Base-by-base conservation (phyloP, 2,888 invertebrate species). In the Syrphus vitripennis region DNA sequence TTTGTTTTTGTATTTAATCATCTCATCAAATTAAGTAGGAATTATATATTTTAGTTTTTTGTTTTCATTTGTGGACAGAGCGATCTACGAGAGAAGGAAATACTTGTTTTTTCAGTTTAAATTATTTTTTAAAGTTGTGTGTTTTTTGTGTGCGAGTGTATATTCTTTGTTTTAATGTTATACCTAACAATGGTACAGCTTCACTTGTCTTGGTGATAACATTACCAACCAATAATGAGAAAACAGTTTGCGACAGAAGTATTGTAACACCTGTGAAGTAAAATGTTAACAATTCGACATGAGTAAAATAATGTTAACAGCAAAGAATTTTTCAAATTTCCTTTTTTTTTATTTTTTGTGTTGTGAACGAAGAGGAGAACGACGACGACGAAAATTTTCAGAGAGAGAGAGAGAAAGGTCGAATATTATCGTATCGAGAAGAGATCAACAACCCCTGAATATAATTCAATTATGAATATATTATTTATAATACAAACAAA, bases 191-290 rank as follows among this genome's bases (percentile, higher is more conserved):
- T 93, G 99, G 99, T 94, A 99, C 97, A 93, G 99, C 98, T 94
- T 99, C 99, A 93, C 99, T 99, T 93, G 99, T 98, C 95, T 97
- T 97, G 93, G 99, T 99, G 95, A 99, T 97, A 94, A 98, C 97
- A 95, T 99, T 98, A 93, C 98, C 98, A 95, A 99, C 98, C 96
- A 99, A 97, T 94, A 98, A 96, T 93, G 98, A 97, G 95, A 99
- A 99, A 94, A 99, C 98, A 94, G 98, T 98, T 95, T 99, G 97
- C 92, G 99, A 99, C 94, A 99, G 97, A 94, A 98, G 97, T 94
- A 98, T 98, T 94, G 98, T 98, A 93, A 98, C 97, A 96, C 98
- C 98, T 98, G 97, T 93, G 97, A 97, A 96, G 88, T 89, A 89
- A 82, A 59, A 87, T 88, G 72, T 86, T 77, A 86, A 86, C 86